Evolutionary conservation across 2,888 invertebrate genomes (phyloP).

Genomic region (Lapara coniferarum): DNA sequence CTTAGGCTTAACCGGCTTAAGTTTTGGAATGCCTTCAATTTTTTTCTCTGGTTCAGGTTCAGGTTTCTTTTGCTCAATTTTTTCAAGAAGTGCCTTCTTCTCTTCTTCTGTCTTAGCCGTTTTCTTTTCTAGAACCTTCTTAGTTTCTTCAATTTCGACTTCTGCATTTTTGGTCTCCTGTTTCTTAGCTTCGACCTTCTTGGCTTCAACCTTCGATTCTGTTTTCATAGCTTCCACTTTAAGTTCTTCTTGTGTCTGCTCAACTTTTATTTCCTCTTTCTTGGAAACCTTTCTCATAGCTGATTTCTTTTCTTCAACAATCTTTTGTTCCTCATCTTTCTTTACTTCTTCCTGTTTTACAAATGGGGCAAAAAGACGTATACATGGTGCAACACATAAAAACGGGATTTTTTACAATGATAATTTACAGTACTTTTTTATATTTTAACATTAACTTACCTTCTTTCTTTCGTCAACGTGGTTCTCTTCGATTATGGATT

Average conservation of each 20-base stretch:
- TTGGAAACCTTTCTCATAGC: conserved; percentile 62
- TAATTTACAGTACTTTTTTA: neutral
- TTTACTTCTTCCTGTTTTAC: conserved; percentile 55
- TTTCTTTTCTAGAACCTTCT: conserved; percentile 74
- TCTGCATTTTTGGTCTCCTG: conserved; percentile 64
- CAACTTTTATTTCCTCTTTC: conserved; percentile 66
- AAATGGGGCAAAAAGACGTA: conserved; percentile 25
- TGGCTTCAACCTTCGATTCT: conserved; percentile 58
- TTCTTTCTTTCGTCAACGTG: conserved; percentile 78
- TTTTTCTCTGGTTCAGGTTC: conserved; percentile 81
- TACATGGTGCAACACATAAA: conserved; percentile 25
- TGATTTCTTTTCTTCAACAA: conserved; percentile 63
- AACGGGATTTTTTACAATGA: conserved; percentile 18
- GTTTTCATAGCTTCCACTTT: conserved; percentile 62
- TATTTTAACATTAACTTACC: conserved; percentile 47
- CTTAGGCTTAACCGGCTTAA: conserved; percentile 81
- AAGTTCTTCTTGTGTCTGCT: conserved; percentile 56
- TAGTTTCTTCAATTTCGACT: conserved; percentile 77
- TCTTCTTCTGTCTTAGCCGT: conserved; percentile 79
- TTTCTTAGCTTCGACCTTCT: conserved; percentile 66
- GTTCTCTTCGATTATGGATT: conserved; percentile 77
- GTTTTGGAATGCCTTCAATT: conserved; percentile 85
- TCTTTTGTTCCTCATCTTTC: conserved; percentile 46
- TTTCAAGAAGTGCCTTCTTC: conserved; percentile 78
- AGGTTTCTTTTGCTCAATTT: conserved; percentile 79